phyloP scores from a whole-genome alignment of 2,113 vertebrate species.

The Zeus faber region DNA sequence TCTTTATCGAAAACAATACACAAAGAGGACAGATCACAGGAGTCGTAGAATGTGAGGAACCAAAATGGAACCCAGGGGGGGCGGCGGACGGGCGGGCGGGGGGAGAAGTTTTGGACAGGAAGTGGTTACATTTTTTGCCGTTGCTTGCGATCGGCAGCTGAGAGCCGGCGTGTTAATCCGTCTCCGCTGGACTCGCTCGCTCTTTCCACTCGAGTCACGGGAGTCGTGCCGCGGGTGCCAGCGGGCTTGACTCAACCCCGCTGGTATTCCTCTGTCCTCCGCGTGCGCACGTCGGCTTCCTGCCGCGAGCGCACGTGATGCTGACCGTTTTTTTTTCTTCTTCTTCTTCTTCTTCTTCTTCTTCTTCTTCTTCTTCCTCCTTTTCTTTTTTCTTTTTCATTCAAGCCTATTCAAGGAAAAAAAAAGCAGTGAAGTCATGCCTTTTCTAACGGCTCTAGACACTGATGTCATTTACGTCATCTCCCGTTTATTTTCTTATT shows the following conservation, averaged over 20 bases:
- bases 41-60: constrained; percentile 1
- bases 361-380: too few relatives aligned
- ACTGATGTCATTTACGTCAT: constrained; percentile 61
- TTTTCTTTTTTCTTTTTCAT: constrained; percentile 61
- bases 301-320: constrained; percentile 57
- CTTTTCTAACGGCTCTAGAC: constrained; percentile 61
- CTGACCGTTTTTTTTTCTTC: constrained; percentile 33
- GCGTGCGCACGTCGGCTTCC: constrained; percentile 58
- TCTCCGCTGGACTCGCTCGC: constrained; percentile 1
- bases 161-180: not conserved
- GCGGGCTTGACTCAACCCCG: constrained; percentile 45
- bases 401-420: constrained; percentile 60
- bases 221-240: constrained; percentile 30
- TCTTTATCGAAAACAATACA: too few relatives aligned
- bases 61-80: constrained; percentile 10
- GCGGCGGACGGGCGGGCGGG: constrained; percentile 3
- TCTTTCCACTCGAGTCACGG: constrained; percentile 30
- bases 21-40: too few relatives aligned
- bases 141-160: constrained; percentile 34
- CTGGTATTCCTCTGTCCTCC: constrained; percentile 49
- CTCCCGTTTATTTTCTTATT: constrained; percentile 38
- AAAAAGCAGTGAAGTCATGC: constrained; percentile 68
- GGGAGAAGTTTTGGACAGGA: constrained; percentile 37
- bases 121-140: constrained; percentile 35
- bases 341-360: too few relatives aligned